Percentiles rank a stretch among this genome's conserved stretches.
Evolutionary conservation across 2,113 vertebrate genomes (phyloP).

Genomic region (Himantopus leucocephalus): DNA sequence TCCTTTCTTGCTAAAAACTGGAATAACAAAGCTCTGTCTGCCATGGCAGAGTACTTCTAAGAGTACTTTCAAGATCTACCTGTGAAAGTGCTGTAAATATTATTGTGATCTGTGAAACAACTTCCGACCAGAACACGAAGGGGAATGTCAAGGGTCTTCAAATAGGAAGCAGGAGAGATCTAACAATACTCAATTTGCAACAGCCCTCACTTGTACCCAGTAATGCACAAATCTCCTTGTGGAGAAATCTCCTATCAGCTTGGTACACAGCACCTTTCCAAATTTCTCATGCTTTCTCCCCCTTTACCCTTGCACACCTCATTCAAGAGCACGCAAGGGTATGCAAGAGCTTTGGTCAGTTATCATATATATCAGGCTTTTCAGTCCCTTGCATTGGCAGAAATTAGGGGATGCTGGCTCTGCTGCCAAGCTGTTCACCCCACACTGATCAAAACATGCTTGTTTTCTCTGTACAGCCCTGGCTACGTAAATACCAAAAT

Average conservation of each 20-base stretch:
- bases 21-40: neutral
- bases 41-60: neutral
- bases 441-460: neutral
- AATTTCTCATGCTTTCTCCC: neutral
- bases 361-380: accelerated
- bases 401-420: neutral
- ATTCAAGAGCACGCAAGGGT: neutral
- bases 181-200: neutral
- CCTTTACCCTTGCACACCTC: neutral
- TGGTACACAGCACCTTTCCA: neutral
- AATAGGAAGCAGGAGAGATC: neutral
- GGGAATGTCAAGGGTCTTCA: neutral
- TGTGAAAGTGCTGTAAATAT: neutral
- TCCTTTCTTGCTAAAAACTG: neutral
- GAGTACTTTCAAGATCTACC: neutral
- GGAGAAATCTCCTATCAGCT: neutral
- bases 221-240: neutral
- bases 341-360: neutral
- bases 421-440: neutral
- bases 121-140: neutral
- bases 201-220: neutral
- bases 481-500: neutral
- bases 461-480: neutral
- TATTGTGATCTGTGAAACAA: neutral
- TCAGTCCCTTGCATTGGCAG: neutral